Percentiles rank a stretch among this genome's conserved stretches.
Conservation (phyloP, 2,888 invertebrate species). For the Amphipoea lucens region DNA sequence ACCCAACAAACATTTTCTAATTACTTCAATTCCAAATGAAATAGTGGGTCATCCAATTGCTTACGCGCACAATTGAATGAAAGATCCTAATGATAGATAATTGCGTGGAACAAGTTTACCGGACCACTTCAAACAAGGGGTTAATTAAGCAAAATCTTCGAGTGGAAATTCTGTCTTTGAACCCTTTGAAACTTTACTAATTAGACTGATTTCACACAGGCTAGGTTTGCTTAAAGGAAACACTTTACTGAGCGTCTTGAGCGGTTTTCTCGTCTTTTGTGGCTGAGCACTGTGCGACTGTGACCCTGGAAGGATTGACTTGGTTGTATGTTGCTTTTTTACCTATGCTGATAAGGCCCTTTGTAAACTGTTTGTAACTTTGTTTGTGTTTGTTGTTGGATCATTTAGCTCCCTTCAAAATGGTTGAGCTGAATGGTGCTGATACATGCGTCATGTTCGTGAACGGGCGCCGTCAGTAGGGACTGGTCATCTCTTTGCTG, state of each 20-base stretch:
- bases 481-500: too few species aligned
- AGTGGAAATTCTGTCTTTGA: constrained; percentile 50
- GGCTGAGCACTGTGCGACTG: neutral
- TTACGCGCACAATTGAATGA: constrained; percentile 37
- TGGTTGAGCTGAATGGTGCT: too few species aligned
- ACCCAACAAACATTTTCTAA: neutral
- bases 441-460: too few species aligned
- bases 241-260: neutral
- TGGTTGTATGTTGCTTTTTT: neutral
- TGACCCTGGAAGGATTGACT: neutral
- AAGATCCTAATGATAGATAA: constrained; percentile 42
- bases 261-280: constrained; percentile 13
- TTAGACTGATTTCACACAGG: constrained; percentile 48
- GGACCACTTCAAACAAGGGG: constrained; percentile 31
- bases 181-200: constrained; percentile 52
- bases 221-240: constrained; percentile 28
- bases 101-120: constrained; percentile 38
- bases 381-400: too few species aligned
- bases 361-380: too few species aligned
- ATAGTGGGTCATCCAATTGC: constrained; percentile 11
- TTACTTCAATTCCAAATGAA: constrained; percentile 1
- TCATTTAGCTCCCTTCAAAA: too few species aligned
- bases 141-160: constrained; percentile 43
- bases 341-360: neutral
- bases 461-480: too few species aligned